phyloP scores from a whole-genome alignment of 2,888 invertebrate genomes.

The Tholera decimalis region DNA sequence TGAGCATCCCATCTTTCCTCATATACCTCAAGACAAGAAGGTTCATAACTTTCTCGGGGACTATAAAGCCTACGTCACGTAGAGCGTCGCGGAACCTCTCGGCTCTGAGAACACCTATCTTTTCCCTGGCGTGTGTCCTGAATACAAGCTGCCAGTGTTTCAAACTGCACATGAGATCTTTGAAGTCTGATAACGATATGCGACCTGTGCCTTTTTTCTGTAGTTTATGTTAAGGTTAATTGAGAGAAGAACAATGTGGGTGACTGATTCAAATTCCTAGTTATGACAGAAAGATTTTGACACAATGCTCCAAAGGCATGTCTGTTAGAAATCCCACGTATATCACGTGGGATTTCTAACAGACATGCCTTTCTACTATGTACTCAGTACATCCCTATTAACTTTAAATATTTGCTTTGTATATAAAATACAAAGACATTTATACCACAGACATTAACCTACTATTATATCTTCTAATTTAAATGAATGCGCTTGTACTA shows the following conservation, averaged over 20 bases:
- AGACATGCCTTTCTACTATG: too few species aligned
- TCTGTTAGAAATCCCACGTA: too few species aligned
- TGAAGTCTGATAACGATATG: conserved; percentile 96
- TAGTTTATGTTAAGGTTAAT: conserved; percentile 67
- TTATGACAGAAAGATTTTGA: too few species aligned
- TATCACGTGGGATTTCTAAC: too few species aligned
- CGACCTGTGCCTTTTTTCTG: conserved; percentile 95
- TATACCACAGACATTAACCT: too few species aligned
- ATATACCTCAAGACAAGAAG: conserved; percentile 96
- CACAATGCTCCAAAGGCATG: too few species aligned
- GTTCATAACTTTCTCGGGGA: conserved; percentile 96
- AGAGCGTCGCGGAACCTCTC: conserved; percentile 96
- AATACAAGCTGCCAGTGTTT: conserved; percentile 98
- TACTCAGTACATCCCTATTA: too few species aligned
- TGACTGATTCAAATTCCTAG: background rate
- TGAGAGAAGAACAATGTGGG: background rate
- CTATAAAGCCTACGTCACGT: conserved; percentile 96
- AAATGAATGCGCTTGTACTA: too few species aligned
- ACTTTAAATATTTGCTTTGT: too few species aligned
- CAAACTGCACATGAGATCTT: conserved; percentile 97
- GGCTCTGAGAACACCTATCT: conserved; percentile 97
- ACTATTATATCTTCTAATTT: too few species aligned
- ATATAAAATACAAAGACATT: too few species aligned
- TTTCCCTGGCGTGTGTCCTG: conserved; percentile 97
- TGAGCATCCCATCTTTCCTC: conserved; percentile 97